Conservation (phyloP, 1,140 invertebrate species). For the Saxidomus purpurata region DNA sequence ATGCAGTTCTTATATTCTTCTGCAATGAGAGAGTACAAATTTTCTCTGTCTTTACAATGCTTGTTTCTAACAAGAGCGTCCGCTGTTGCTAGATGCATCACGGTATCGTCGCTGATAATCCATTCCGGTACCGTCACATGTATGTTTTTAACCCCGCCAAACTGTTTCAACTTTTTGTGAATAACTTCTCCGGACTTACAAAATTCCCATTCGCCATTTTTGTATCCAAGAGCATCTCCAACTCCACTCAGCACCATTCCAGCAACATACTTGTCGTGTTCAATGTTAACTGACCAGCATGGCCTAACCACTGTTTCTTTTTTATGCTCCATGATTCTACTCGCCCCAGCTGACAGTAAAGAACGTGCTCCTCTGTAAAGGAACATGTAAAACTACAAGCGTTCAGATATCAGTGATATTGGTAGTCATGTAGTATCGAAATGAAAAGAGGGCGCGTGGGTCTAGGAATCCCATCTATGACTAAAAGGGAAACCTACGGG, state of each 20-base stretch:
- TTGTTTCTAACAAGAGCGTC: slow-evolving; percentile 68
- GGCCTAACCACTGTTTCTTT: not conserved
- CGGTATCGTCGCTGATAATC: slow-evolving; percentile 77
- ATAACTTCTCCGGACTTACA: slow-evolving; percentile 75
- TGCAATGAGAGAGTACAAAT: slow-evolving; percentile 73
- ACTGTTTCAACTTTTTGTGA: slow-evolving; percentile 72
- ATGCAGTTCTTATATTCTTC: slow-evolving; percentile 78
- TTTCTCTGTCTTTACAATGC: slow-evolving; percentile 48
- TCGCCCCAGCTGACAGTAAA: not conserved
- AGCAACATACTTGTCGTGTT: slow-evolving; percentile 64
- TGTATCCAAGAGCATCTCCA: slow-evolving; percentile 83
- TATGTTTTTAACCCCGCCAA: slow-evolving; percentile 76
- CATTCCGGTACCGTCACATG: slow-evolving; percentile 68
- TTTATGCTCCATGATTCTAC: not conserved
- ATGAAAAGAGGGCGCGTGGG: too few species aligned
- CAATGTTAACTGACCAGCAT: not conserved
- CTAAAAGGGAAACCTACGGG: too few species aligned
- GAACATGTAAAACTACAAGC: too few species aligned
- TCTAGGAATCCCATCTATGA: too few species aligned
- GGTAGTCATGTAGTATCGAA: too few species aligned
- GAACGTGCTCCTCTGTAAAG: not conserved
- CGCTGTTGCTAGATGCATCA: slow-evolving; percentile 75
- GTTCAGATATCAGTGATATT: too few species aligned
- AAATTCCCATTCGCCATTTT: slow-evolving; percentile 82
- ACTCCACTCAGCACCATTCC: slow-evolving; percentile 82